A percentile compares a stretch with the other conserved stretches of the same genome.
Evolutionary conservation across 2,888 invertebrate species (phyloP).

Genomic region (Apamea monoglypha): DNA sequence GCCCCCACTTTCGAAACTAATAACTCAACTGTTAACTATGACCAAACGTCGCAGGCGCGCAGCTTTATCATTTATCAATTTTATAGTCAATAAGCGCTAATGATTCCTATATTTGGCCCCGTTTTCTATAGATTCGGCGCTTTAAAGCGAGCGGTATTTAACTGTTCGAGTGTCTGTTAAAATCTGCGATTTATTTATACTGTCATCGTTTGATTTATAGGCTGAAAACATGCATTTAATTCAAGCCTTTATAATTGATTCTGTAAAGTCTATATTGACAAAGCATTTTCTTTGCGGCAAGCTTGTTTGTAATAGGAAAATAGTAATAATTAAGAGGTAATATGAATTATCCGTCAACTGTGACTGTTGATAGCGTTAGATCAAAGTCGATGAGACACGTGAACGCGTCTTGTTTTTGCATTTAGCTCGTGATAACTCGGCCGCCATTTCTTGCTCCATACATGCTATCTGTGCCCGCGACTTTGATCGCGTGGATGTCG

Average conservation of each 20-base stretch:
- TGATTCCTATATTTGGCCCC: constrained; percentile 34
- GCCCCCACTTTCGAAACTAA: constrained; percentile 63
- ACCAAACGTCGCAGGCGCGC: constrained; percentile 43
- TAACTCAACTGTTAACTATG: constrained; percentile 57
- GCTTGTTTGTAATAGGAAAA: constrained; percentile 44
- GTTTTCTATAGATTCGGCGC: constrained; percentile 28
- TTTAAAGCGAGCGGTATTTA: constrained; percentile 14
- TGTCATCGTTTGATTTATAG: constrained; percentile 44
- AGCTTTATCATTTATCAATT: constrained; percentile 57
- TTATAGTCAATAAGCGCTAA: constrained; percentile 54
- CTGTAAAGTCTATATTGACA: constrained; percentile 10
- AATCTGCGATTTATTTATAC: constrained; percentile 42
- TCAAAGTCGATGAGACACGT: constrained; percentile 70
- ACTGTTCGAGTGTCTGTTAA: constrained; percentile 21
- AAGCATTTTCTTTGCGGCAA: constrained; percentile 5
- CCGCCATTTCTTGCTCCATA: constrained; percentile 14
- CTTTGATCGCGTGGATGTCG: background rate
- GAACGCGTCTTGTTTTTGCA: constrained; percentile 56
- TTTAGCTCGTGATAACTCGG: constrained; percentile 1
- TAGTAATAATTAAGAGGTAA: constrained; percentile 43
- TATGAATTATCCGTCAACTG: constrained; percentile 41
- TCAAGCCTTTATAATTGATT: background rate
- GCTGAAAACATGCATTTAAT: background rate
- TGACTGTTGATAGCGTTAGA: constrained; percentile 63
- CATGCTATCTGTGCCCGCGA: background rate